phyloP scores from a whole-genome alignment of 2,113 vertebrate species.

The Petrocephalus zakoni region DNA sequence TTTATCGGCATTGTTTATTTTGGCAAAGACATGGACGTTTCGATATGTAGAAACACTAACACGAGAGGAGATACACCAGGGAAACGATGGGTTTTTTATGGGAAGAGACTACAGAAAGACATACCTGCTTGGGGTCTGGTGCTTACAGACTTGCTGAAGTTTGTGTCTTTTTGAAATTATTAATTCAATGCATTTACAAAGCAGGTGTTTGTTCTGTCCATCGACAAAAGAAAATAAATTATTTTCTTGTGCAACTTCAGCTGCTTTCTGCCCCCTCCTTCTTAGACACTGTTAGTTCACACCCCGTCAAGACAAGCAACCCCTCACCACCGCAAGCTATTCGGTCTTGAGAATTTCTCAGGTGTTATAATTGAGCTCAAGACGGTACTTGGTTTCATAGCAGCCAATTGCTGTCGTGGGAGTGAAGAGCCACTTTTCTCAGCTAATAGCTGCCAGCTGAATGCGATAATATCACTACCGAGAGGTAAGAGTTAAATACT shows the following conservation, averaged over 20 bases:
- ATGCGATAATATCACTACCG: neutral
- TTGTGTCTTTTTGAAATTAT: neutral
- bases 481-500: neutral
- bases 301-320: neutral
- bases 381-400: constrained; percentile 42
- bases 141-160: neutral
- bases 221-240: neutral
- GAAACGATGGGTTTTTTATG: neutral
- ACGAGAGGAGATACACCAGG: neutral
- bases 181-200: neutral
- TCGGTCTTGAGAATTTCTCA: constrained; percentile 42
- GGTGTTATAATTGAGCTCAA: constrained; percentile 58
- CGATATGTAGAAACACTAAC: neutral
- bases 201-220: neutral
- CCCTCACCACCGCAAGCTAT: neutral
- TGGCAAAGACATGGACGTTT: neutral
- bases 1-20: neutral
- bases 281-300: neutral
- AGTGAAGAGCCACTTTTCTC: constrained; percentile 37
- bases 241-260: neutral
- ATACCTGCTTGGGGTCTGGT: neutral
- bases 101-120: neutral
- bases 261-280: neutral
- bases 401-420: constrained; percentile 49
- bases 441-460: constrained; percentile 22